Conservation (phyloP, 2,888 invertebrate species). For the Agrypnus murinus region DNA sequence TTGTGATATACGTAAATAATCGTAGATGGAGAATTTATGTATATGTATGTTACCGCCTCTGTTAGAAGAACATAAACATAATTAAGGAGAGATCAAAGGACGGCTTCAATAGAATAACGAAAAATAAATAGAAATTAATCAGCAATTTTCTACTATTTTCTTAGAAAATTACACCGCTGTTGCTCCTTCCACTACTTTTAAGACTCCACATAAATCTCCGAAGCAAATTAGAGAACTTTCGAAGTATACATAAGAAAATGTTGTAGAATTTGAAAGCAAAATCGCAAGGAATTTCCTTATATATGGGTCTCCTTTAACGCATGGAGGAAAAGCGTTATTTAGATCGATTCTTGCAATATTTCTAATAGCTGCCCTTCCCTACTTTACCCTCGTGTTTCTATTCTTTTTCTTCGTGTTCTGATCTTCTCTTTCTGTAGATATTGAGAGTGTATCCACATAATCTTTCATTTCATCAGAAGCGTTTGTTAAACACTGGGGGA, state of each 20-base stretch:
- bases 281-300: conserved; percentile 20
- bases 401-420: conserved; percentile 18
- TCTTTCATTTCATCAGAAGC: conserved; percentile 40
- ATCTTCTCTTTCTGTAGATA: conserved; percentile 28
- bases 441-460: conserved; percentile 31
- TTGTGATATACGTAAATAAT: no score
- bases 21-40: no score
- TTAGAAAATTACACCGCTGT: no score
- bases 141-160: no score
- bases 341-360: conserved; percentile 39
- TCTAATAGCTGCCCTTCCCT: conserved; percentile 25
- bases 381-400: conserved; percentile 20
- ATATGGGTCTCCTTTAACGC: conserved; percentile 24
- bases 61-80: no score
- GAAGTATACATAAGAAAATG: neutral
- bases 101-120: no score
- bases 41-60: no score
- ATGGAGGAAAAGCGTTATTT: conserved; percentile 36
- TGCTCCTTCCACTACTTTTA: no score
- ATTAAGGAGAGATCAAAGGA: no score
- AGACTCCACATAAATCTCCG: neutral
- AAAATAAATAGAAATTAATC: no score
- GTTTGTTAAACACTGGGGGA: conserved; percentile 30
- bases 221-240: conserved; percentile 1
- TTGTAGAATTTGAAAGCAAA: neutral